Evolutionary conservation across 92 coral and sea anemone species (phyloP).

Genomic region (Epizoanthus rinbou): DNA sequence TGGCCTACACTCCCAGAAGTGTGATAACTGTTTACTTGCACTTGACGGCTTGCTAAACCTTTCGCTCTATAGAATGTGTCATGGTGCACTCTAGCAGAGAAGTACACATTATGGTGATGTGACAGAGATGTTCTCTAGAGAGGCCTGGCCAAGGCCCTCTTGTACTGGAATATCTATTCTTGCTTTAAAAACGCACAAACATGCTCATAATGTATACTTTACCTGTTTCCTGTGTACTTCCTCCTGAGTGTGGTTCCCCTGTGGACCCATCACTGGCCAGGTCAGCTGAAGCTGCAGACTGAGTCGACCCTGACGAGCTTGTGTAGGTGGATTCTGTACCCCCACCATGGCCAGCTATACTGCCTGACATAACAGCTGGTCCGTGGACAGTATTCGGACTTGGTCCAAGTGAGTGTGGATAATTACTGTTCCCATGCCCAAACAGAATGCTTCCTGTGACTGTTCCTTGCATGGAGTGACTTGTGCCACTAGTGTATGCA

Average conservation of each 20-base stretch:
- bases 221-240: background rate
- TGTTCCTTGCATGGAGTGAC: constrained; percentile 12
- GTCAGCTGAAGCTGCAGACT: background rate
- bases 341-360: background rate
- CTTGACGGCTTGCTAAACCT: too few species aligned
- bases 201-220: background rate
- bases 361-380: background rate
- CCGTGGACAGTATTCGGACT: background rate
- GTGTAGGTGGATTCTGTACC: background rate
- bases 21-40: too few species aligned
- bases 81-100: too few species aligned
- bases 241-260: background rate
- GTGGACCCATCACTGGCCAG: background rate
- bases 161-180: too few species aligned
- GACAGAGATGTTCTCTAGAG: too few species aligned
- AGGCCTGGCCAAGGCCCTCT: too few species aligned
- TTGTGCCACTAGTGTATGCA: background rate
- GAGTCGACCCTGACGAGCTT: background rate
- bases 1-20: too few species aligned
- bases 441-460: background rate
- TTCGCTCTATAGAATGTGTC: too few species aligned
- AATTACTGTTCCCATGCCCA: background rate
- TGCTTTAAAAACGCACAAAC: background rate
- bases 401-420: background rate
- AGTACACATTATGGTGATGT: too few species aligned